Percentiles rank a stretch among this genome's conserved stretches.
Conservation (phyloP, 2,113 vertebrate species). For the Deroptyus accipitrinus region DNA sequence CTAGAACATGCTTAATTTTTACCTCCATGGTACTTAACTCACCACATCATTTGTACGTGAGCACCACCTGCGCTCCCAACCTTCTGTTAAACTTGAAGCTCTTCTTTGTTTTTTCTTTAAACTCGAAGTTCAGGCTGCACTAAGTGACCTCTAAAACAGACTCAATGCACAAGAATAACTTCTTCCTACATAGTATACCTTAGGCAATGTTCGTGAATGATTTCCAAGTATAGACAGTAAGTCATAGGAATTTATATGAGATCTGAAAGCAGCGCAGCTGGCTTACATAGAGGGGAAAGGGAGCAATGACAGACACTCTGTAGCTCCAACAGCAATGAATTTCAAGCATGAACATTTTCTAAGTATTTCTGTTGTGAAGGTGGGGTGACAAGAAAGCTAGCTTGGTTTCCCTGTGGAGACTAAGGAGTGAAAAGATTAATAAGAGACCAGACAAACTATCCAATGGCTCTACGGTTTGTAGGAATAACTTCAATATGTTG, state of each 20-base stretch:
- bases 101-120: neutral
- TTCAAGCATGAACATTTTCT: neutral
- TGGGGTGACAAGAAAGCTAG: neutral
- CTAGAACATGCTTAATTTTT: neutral
- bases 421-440: neutral
- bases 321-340: neutral
- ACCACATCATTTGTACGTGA: neutral
- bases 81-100: neutral
- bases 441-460: neutral
- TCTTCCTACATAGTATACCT: rapidly evolving
- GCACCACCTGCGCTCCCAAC: neutral
- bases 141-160: neutral
- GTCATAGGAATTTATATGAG: rapidly evolving
- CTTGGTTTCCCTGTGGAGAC: neutral
- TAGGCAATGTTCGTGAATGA: neutral
- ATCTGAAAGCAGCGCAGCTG: neutral
- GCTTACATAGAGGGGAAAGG: neutral
- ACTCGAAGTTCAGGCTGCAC: neutral
- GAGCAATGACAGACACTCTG: neutral
- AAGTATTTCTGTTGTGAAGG: neutral
- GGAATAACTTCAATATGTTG: neutral
- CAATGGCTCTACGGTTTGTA: neutral
- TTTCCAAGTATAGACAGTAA: neutral
- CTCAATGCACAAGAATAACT: neutral
- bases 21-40: neutral